Conservation (phyloP, 2,888 invertebrate genomes). For the Macrophya alboannulata region DNA sequence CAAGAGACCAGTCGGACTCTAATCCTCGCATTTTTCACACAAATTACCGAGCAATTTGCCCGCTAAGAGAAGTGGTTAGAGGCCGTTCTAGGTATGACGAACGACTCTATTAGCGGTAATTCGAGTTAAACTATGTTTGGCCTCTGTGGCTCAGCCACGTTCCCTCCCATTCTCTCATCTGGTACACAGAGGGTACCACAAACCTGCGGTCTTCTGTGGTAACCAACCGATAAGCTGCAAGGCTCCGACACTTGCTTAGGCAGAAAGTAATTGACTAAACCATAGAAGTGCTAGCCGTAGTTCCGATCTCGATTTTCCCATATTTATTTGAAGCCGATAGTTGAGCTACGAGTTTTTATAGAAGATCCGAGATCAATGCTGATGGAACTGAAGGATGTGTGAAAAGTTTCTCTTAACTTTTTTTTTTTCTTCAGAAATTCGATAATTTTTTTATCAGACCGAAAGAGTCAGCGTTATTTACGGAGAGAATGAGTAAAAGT, state of each 20-base stretch:
- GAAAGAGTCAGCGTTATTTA: neutral
- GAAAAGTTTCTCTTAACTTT: too few species aligned
- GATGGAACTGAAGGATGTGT: neutral
- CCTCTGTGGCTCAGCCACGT: constrained; percentile 61
- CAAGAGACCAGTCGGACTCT: constrained; percentile 50
- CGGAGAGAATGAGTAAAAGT: neutral
- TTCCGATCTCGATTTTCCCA: neutral
- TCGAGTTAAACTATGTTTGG: constrained; percentile 70
- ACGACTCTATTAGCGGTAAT: constrained; percentile 70
- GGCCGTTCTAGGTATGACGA: constrained; percentile 63
- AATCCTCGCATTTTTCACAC: constrained; percentile 68
- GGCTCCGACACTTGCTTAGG: constrained; percentile 56
- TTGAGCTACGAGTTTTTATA: neutral
- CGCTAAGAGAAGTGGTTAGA: constrained; percentile 57
- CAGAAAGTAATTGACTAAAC: constrained; percentile 54
- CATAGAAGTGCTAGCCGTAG: neutral
- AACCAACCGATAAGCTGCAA: constrained; percentile 68
- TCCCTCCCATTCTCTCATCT: constrained; percentile 43
- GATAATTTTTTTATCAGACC: neutral
- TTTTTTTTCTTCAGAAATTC: neutral
- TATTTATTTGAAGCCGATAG: neutral
- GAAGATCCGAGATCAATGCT: neutral
- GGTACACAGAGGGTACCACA: constrained; percentile 66
- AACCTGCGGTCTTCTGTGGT: constrained; percentile 67
- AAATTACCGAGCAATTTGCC: constrained; percentile 69